These are phyloP conservation scores for Adelphocoris suturalis DNA, from an alignment of 2,888 invertebrate genomes.

Conservation along the genomic window DNA sequence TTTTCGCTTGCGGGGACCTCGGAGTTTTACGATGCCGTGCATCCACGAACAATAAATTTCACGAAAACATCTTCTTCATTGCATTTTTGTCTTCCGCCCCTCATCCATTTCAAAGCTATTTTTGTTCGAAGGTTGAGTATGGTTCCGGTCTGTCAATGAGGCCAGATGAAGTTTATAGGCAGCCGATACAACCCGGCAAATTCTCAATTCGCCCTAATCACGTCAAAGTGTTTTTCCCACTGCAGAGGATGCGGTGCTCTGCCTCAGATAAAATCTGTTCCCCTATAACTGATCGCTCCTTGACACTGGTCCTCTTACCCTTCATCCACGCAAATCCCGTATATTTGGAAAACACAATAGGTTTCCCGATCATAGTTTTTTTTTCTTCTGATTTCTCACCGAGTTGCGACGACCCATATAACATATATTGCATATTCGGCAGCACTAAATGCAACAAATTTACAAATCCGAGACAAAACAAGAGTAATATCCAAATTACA, in stretches of 20 bases:
- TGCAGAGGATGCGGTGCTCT: conserved; percentile 52
- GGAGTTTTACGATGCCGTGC: conserved; percentile 19
- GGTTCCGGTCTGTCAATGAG: background rate
- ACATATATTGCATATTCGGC: no score
- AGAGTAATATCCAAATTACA: no score
- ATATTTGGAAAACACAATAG: no score
- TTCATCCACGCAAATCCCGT: no score
- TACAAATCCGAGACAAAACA: no score
- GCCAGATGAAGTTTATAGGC: conserved; percentile 2
- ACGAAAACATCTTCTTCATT: background rate
- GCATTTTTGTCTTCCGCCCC: background rate
- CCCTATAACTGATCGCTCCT: conserved; percentile 51
- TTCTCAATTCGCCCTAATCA: conserved; percentile 55
- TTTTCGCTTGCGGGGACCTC: background rate
- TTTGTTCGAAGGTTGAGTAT: no score
- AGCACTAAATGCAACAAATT: no score
- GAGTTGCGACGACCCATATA: no score
- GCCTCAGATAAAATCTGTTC: conserved; percentile 60
- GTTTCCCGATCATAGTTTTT: no score
- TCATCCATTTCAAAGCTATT: no score
- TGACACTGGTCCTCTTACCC: background rate
- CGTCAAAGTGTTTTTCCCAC: conserved; percentile 55
- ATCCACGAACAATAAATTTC: conserved; percentile 2
- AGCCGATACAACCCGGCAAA: background rate
- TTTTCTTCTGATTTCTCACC: no score